Conservation (phyloP, 2,888 invertebrate species). For the Euphydryas editha region DNA sequence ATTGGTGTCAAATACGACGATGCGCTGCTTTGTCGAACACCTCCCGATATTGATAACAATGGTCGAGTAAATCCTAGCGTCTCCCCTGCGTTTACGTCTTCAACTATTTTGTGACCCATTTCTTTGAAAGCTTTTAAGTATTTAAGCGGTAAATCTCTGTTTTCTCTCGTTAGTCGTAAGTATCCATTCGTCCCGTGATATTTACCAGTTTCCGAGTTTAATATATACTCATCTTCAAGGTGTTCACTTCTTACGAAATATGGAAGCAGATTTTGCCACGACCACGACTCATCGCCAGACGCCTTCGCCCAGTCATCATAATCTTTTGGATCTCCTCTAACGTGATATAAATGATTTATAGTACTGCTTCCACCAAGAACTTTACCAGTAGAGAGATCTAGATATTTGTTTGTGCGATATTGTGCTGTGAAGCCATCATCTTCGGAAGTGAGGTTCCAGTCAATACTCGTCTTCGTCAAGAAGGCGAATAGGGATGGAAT, state of each 20-base stretch:
- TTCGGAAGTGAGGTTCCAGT: conserved; percentile 31
- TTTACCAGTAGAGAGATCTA: conserved; percentile 78
- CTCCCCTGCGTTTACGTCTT: conserved; percentile 61
- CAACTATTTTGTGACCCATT: conserved; percentile 60
- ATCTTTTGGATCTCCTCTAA: conserved; percentile 72
- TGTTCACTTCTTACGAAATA: conserved; percentile 79
- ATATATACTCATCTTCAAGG: conserved; percentile 43
- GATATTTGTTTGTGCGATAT: conserved; percentile 55
- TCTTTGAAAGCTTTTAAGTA: conserved; percentile 65
- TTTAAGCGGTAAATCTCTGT: conserved; percentile 40
- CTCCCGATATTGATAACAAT: conserved; percentile 69
- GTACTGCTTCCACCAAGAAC: conserved; percentile 82
- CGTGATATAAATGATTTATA: conserved; percentile 78
- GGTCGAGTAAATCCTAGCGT: conserved; percentile 72
- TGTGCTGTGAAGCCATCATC: conserved; percentile 66
- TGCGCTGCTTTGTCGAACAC: conserved; percentile 73
- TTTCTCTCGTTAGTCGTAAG: conserved; percentile 59
- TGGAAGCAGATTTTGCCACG: conserved; percentile 72
- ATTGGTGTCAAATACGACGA: conserved; percentile 68
- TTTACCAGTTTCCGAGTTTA: conserved; percentile 35
- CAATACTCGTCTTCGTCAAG: conserved; percentile 23
- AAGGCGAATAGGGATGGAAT: conserved; percentile 22
- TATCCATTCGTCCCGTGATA: conserved; percentile 67
- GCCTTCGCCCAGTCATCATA: conserved; percentile 74
- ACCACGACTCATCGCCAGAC: conserved; percentile 78